Percentiles rank a stretch among this genome's conserved stretches.
These are phyloP conservation scores for Macrobrachium rosenbergii DNA, from an alignment of 1,140 invertebrate genomes.

Conservation along the genomic window DNA sequence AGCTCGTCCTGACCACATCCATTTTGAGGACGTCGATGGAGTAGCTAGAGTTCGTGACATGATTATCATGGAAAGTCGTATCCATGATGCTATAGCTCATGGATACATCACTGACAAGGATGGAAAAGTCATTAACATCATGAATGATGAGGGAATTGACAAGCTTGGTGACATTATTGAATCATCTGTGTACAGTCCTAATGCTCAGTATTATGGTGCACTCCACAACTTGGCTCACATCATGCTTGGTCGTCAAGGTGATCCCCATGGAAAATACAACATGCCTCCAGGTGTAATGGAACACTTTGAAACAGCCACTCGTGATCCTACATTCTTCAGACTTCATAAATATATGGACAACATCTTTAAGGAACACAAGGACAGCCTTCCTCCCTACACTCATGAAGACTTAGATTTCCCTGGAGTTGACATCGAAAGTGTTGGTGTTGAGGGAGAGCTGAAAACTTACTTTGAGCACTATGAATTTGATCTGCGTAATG, in stretches of 20 bases:
- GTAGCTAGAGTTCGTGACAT: conserved; percentile 43
- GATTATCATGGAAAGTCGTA: conserved; percentile 37
- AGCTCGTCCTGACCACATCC: conserved; percentile 72
- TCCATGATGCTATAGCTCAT: conserved; percentile 43
- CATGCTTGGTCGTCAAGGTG: conserved; percentile 64
- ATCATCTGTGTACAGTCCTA: conserved; percentile 43
- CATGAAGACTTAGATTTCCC: conserved; percentile 73
- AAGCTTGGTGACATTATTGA: conserved; percentile 39
- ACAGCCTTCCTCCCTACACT: conserved; percentile 67
- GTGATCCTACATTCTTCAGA: conserved; percentile 79
- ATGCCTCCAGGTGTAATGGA: conserved; percentile 72
- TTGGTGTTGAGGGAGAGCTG: conserved; percentile 77
- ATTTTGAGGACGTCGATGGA: conserved; percentile 45
- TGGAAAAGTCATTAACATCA: conserved; percentile 31
- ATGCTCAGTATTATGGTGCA: conserved; percentile 37
- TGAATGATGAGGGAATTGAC: conserved; percentile 30
- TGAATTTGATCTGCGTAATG: conserved; percentile 78
- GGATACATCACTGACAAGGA: conserved; percentile 25
- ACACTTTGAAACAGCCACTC: conserved; percentile 74
- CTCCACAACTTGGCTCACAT: conserved; percentile 50
- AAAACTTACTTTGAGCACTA: conserved; percentile 82
- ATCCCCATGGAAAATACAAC: conserved; percentile 56
- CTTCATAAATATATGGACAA: conserved; percentile 76
- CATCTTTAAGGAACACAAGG: conserved; percentile 73
- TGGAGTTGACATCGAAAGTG: conserved; percentile 77